Percentiles rank a stretch among this genome's conserved stretches.
These are phyloP conservation scores for Crenuchus spilurus DNA, from an alignment of 2,797 vertebrate genomes.

Conservation along the genomic window DNA sequence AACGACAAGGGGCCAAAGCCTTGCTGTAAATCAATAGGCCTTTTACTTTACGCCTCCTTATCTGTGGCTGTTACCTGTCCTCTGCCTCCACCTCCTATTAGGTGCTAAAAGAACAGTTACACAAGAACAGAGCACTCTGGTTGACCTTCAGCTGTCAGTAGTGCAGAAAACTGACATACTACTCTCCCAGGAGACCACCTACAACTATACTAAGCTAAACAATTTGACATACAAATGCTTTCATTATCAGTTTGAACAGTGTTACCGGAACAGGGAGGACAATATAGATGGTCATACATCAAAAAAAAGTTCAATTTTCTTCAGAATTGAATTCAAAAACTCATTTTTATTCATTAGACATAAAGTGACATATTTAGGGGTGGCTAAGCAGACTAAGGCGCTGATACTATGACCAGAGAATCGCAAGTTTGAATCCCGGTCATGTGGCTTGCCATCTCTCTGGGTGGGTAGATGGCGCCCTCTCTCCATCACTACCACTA, in stretches of 20 bases:
- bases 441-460: too few relatives aligned
- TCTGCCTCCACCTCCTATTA: conserved; percentile 2
- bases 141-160: conserved; percentile 25
- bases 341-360: too few relatives aligned
- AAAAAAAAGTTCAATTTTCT: too few relatives aligned
- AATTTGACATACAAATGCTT: not conserved
- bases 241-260: not conserved
- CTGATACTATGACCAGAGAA: too few relatives aligned
- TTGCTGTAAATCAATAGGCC: conserved; percentile 48
- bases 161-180: not conserved
- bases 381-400: too few relatives aligned
- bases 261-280: not conserved
- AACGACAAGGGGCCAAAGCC: conserved; percentile 21
- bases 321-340: too few relatives aligned
- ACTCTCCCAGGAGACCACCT: not conserved
- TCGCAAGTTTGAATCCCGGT: too few relatives aligned
- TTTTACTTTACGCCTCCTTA: conserved; percentile 37
- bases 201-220: not conserved
- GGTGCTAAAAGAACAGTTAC: conserved; percentile 12
- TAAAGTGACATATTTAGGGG: too few relatives aligned
- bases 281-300: too few relatives aligned
- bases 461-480: too few relatives aligned
- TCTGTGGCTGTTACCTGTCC: conserved; percentile 26
- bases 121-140: not conserved
- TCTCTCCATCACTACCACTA: too few relatives aligned